A percentile compares a stretch with the other conserved stretches of the same genome.
Conservation (phyloP, 2,888 invertebrate species). For the Heliconius aoede region DNA sequence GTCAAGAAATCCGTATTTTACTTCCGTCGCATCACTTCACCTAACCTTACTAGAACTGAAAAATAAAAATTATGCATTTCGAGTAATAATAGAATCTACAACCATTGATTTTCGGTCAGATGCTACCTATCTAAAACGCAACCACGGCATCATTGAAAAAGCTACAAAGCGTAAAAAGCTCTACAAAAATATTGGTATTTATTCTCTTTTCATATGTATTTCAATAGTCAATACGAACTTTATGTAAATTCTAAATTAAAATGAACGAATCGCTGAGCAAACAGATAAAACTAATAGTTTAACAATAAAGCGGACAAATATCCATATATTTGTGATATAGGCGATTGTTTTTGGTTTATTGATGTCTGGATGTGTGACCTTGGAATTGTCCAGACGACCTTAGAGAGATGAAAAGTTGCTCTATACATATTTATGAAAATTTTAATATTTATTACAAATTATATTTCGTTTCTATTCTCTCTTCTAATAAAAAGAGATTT, state of each 20-base stretch:
- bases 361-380: not conserved
- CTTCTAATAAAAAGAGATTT: not conserved
- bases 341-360: not conserved
- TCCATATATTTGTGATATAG: not conserved
- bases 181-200: not conserved
- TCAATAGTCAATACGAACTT: not conserved
- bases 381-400: not conserved
- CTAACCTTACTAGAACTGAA: too few species aligned
- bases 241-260: not conserved
- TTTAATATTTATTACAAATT: constrained; percentile 7
- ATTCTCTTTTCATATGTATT: not conserved
- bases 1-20: too few species aligned
- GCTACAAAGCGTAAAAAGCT: not conserved
- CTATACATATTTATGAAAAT: constrained; percentile 3
- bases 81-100: too few species aligned
- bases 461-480: not conserved
- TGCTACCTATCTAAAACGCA: not conserved
- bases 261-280: not conserved
- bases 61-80: too few species aligned
- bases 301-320: not conserved
- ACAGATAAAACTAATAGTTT: not conserved
- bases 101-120: not conserved
- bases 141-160: not conserved
- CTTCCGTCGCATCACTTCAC: not conserved
- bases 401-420: not conserved